Evolutionary conservation across 2,888 invertebrate genomes (phyloP), one percentile per base, ranked within the genome.

Genomic region (Melitaea athalia): DNA sequence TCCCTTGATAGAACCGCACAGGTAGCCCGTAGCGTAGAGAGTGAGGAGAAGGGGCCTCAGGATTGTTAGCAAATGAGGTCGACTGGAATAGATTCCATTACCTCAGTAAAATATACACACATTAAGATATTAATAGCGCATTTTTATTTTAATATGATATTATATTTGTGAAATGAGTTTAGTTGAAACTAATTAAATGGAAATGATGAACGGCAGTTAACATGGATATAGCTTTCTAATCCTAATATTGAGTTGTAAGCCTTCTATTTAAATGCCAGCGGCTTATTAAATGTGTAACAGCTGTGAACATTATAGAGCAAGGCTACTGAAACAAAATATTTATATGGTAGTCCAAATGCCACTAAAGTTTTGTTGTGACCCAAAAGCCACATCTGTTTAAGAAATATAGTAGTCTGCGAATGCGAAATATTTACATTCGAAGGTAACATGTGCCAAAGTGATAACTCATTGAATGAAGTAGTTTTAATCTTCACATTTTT

Each of bases 261-360:
- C 64, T 57, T 65, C 66, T 60, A 53, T 59, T 68, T 60, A 72
- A 74, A 75, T 72, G 72, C 67, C 73, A 72, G 57, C 63, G 52
- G 61, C 38, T 50, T 61, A 72, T 63, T 70, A 57, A 69, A 72
- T 69, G 63, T 64, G 67, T 67, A 64, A 68, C 66, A 61, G 63
- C 67, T 71, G 62, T 59, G 59, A 53, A 50, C 64, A 64, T 71
- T 68, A 53, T 70, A 45, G 72, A 67, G 68, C 75, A 74, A 74
- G 74, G 73, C 69, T 68, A 33, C 59, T 61, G 67, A 66, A 68
- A 72, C 68, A 67, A 68, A 70, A 74, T 72, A 77, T 77, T 75
- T 76, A 77, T 78, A 78, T 72, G 59, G 70, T 49, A 67, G 53
- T 75, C 75, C 71, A 80, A 85, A 85, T 83, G 78, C 71, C 80